These are phyloP conservation scores for Phalacrocorax aristotelis DNA, from an alignment of 2,113 vertebrate species.

Conservation along the genomic window DNA sequence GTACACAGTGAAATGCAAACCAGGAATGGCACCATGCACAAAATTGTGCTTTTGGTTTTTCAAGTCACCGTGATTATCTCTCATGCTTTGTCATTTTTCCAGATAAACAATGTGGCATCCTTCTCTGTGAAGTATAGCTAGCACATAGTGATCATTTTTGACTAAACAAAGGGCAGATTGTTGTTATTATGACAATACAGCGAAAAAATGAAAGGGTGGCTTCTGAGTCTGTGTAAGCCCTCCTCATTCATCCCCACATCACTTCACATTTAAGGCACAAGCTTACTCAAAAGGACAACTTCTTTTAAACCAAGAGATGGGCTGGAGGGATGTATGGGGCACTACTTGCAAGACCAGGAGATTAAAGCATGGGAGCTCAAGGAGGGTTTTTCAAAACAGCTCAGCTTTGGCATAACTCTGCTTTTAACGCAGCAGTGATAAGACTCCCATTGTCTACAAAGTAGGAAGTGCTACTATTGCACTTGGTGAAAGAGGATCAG, in stretches of 20 bases:
- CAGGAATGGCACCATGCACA: not conserved
- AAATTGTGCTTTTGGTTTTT: not conserved
- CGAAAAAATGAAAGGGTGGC: not conserved
- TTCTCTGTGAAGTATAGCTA: constrained; percentile 31
- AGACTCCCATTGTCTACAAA: constrained; percentile 28
- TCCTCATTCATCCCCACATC: not conserved
- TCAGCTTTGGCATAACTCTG: not conserved
- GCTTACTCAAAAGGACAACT: not conserved
- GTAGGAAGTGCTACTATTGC: not conserved
- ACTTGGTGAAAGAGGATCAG: not conserved
- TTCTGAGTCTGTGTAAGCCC: not conserved
- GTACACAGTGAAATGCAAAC: not conserved
- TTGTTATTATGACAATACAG: constrained; percentile 46
- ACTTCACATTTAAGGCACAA: not conserved
- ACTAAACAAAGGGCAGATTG: not conserved
- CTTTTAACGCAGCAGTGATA: constrained; percentile 10
- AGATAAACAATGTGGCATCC: constrained; percentile 15
- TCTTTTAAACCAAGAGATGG: not conserved
- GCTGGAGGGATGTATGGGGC: not conserved
- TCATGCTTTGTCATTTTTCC: constrained; percentile 21
- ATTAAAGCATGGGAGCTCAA: constrained; percentile 11
- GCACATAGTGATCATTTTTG: not conserved
- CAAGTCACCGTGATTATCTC: not conserved
- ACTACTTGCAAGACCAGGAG: not conserved
- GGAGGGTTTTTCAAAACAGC: constrained; percentile 29